Percentiles rank a stretch among this genome's conserved stretches.
phyloP scores from a whole-genome alignment of 2,113 vertebrate genomes.

The Hippoglossus stenolepis region DNA sequence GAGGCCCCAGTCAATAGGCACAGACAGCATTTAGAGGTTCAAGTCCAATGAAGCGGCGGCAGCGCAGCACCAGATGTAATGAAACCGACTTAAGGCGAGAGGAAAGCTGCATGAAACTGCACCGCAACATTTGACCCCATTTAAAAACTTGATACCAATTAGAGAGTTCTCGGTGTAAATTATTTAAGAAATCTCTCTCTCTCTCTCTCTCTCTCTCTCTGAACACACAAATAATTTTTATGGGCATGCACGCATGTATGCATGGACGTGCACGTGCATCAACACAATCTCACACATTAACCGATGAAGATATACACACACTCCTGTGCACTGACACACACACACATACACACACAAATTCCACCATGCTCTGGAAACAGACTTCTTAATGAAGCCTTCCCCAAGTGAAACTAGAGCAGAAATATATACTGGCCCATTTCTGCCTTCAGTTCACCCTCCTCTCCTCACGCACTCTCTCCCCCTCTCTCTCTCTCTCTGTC shows the following conservation, averaged over 20 bases:
- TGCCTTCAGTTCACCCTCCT: slow-evolving; percentile 74
- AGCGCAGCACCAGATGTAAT: slow-evolving; percentile 49
- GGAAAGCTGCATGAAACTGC: slow-evolving; percentile 75
- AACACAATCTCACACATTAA: slow-evolving; percentile 30
- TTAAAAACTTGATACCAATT: slow-evolving; percentile 88
- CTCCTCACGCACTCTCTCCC: slow-evolving; percentile 44
- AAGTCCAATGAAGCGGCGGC: slow-evolving; percentile 54
- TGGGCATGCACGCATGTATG: slow-evolving; percentile 41
- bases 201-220: slow-evolving; percentile 53
- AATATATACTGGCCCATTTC: slow-evolving; percentile 84
- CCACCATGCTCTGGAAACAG: slow-evolving; percentile 81
- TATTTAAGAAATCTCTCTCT: slow-evolving; percentile 77
- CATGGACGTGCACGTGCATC: slow-evolving; percentile 28
- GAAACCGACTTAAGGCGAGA: slow-evolving; percentile 65
- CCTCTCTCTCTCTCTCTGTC: background rate
- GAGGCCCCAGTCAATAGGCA: slow-evolving; percentile 31
- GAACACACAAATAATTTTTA: slow-evolving; percentile 68
- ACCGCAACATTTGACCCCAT: slow-evolving; percentile 86
- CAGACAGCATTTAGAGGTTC: slow-evolving; percentile 48
- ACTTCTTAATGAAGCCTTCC: slow-evolving; percentile 85
- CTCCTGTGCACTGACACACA: slow-evolving; percentile 31
- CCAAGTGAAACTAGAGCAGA: slow-evolving; percentile 82
- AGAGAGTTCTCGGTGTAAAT: slow-evolving; percentile 84
- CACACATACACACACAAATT: slow-evolving; percentile 43
- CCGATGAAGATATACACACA: slow-evolving; percentile 13